Evolutionary conservation across 2,888 invertebrate genomes (phyloP).

Genomic region (Elysia crispata): DNA sequence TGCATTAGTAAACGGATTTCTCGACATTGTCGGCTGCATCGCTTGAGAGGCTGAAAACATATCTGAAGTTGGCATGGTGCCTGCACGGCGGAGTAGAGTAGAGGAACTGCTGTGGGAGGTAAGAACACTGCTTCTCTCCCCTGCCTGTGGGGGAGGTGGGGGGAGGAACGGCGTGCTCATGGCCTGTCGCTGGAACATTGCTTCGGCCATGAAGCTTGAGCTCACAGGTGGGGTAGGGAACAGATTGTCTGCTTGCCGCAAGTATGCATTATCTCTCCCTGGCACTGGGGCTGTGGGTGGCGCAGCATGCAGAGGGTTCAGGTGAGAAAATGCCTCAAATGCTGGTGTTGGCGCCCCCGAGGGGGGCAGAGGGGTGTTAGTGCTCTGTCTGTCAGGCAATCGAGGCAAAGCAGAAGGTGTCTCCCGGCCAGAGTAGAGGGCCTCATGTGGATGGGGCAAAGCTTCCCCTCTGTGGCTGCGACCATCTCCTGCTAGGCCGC

Average conservation of each 20-base stretch:
- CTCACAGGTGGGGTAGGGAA: slow-evolving; percentile 55
- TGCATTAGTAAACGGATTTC: slow-evolving; percentile 70
- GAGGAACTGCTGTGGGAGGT: slow-evolving; percentile 55
- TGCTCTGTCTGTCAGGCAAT: slow-evolving; percentile 38
- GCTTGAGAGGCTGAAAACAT: slow-evolving; percentile 62
- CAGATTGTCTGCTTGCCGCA: slow-evolving; percentile 54
- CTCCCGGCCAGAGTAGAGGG: slow-evolving; percentile 52
- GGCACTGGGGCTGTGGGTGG: slow-evolving; percentile 30
- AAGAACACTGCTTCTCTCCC: slow-evolving; percentile 56
- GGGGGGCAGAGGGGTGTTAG: slow-evolving; percentile 21
- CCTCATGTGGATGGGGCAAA: slow-evolving; percentile 58
- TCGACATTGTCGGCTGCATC: slow-evolving; percentile 66
- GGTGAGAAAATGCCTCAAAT: slow-evolving; percentile 53
- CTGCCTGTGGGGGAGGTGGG: slow-evolving; percentile 52
- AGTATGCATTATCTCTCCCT: slow-evolving; percentile 52
- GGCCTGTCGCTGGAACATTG: slow-evolving; percentile 68
- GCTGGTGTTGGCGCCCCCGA: slow-evolving; percentile 38
- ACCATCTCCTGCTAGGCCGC: slow-evolving; percentile 60
- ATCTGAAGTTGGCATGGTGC: slow-evolving; percentile 66
- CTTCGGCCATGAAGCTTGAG: slow-evolving; percentile 65
- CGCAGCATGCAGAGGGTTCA: slow-evolving; percentile 53
- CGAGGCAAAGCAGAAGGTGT: slow-evolving; percentile 51
- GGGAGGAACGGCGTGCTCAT: slow-evolving; percentile 65
- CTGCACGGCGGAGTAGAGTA: slow-evolving; percentile 60
- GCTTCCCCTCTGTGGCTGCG: slow-evolving; percentile 68